Percentiles rank a stretch among this genome's conserved stretches.
Conservation (phyloP, 2,113 vertebrate genomes). For the Epinephelus moara region DNA sequence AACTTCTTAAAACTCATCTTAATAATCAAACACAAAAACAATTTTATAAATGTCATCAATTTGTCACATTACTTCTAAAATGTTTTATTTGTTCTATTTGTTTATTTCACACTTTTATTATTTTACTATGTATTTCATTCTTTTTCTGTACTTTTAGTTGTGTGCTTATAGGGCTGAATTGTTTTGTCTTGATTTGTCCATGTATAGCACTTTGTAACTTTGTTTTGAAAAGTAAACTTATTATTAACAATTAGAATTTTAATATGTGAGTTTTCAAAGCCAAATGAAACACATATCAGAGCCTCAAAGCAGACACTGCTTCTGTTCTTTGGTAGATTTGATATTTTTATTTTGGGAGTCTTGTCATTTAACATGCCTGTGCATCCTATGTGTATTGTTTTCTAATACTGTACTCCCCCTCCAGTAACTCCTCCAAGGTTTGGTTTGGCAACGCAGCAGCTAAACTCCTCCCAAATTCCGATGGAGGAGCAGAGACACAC, state of each 20-base stretch:
- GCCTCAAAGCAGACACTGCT: background rate
- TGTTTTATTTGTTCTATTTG: background rate
- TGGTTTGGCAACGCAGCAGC: slow-evolving; percentile 13
- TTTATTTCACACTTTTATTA: background rate
- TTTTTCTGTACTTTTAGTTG: background rate
- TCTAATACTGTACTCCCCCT: background rate
- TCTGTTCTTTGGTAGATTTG: background rate
- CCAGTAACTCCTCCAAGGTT: slow-evolving; percentile 28
- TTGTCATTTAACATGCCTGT: background rate
- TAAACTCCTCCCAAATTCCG: slow-evolving; percentile 54
- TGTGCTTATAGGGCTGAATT: background rate
- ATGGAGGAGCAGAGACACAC: slow-evolving; percentile 52
- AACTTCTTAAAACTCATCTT: background rate
- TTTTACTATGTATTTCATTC: background rate
- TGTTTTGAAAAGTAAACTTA: too few species aligned
- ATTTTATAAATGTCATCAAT: background rate
- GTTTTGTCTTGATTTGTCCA: too few species aligned
- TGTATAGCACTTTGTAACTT: background rate
- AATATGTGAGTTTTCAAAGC: background rate
- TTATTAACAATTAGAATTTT: background rate
- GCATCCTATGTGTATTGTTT: slow-evolving; percentile 3
- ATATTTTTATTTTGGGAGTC: background rate
- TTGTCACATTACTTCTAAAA: background rate
- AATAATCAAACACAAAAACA: background rate
- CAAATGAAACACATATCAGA: background rate